Evolutionary conservation across 2,113 vertebrate genomes (phyloP).

Genomic region (Hyperopisus bebe): DNA sequence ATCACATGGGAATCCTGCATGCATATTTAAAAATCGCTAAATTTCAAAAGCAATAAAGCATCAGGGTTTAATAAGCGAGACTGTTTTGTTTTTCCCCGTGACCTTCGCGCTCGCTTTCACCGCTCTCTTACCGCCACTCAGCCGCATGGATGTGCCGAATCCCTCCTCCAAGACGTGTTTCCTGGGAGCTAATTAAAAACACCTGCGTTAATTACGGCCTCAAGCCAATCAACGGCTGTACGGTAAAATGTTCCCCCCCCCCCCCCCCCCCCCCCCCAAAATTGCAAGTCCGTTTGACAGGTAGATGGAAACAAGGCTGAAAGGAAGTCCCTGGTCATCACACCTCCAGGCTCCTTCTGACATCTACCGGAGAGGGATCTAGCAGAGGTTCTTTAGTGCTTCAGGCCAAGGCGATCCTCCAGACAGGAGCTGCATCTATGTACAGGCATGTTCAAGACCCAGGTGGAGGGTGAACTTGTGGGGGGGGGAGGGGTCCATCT

Average conservation of each 20-base stretch:
- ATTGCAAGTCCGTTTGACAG: background rate
- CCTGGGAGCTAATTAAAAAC: constrained; percentile 88
- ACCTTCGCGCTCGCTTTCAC: constrained; percentile 18
- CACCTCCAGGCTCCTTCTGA: background rate
- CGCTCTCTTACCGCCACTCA: constrained; percentile 11
- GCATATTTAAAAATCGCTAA: constrained; percentile 66
- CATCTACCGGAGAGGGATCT: background rate
- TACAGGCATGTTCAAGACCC: background rate
- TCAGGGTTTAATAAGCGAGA: constrained; percentile 27
- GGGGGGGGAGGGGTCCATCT: background rate
- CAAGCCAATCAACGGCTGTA: constrained; percentile 84
- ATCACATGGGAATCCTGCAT: constrained; percentile 63
- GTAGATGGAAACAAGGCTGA: background rate
- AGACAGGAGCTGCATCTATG: background rate
- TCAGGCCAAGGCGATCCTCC: background rate
- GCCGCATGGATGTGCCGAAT: background rate
- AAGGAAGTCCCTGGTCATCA: background rate
- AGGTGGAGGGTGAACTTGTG: background rate
- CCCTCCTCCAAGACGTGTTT: constrained; percentile 53
- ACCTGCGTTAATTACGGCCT: constrained; percentile 88
- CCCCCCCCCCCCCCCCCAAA: no score
- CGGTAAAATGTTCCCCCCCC: constrained; percentile 82
- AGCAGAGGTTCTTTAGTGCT: background rate
- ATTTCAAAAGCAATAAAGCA: constrained; percentile 39
- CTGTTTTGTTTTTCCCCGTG: constrained; percentile 60